Evolutionary conservation across 2,888 invertebrate species (phyloP).

Genomic region (Agriopis leucophaearia): DNA sequence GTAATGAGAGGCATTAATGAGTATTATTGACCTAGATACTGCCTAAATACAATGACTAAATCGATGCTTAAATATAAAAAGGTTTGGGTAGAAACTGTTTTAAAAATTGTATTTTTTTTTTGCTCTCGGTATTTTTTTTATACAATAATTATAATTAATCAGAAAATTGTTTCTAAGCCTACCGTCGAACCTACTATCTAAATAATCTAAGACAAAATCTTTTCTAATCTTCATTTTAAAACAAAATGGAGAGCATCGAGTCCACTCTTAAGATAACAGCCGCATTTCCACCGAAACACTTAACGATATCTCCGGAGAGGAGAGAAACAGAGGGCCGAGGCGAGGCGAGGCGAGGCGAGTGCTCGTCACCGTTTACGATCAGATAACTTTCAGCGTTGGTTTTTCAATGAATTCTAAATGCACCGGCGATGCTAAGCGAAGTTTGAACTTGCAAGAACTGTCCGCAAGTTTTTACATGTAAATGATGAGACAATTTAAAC

Average conservation of each 20-base stretch:
- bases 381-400: slow-evolving; percentile 82
- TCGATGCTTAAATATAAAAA: too few relatives aligned
- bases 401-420: slow-evolving; percentile 87
- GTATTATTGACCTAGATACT: too few relatives aligned
- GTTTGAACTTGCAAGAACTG: not conserved
- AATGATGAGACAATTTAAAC: not conserved
- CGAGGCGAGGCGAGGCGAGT: slow-evolving; percentile 14
- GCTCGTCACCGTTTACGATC: slow-evolving; percentile 64
- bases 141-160: too few relatives aligned
- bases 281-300: slow-evolving; percentile 23
- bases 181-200: too few relatives aligned
- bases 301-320: slow-evolving; percentile 17
- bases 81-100: too few relatives aligned
- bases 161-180: too few relatives aligned
- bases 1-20: too few relatives aligned
- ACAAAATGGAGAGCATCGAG: not conserved
- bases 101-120: too few relatives aligned
- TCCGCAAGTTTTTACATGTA: not conserved
- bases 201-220: too few relatives aligned
- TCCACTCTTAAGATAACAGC: not conserved
- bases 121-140: too few relatives aligned
- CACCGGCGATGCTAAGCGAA: slow-evolving; percentile 46
- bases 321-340: not conserved
- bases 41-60: too few relatives aligned
- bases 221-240: not conserved